phyloP scores from a whole-genome alignment of 2,113 vertebrate genomes.

The Equus quagga region DNA sequence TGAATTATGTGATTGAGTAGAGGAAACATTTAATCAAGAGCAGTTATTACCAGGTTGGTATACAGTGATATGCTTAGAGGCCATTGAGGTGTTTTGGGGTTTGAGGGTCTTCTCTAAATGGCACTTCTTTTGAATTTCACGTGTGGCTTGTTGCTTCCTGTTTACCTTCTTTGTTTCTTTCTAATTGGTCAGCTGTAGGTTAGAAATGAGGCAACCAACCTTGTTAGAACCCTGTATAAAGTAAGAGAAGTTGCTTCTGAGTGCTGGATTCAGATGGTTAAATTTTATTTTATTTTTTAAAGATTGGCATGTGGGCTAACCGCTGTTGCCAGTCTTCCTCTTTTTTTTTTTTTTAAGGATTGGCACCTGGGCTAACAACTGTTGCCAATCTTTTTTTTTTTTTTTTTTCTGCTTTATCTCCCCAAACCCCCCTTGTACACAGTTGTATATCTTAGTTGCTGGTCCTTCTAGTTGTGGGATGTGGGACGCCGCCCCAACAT shows the following conservation, averaged over 20 bases:
- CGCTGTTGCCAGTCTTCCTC: too few species aligned
- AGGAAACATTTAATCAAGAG: slow-evolving; percentile 39
- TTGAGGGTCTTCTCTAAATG: slow-evolving; percentile 16
- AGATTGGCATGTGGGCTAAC: too few species aligned
- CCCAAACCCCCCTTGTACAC: too few species aligned
- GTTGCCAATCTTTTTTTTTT: too few species aligned
- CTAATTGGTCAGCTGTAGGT: neutral
- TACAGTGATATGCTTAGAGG: neutral
- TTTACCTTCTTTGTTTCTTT: neutral
- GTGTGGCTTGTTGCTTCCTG: neutral
- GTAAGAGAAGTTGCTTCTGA: slow-evolving; percentile 31
- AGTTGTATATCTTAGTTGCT: too few species aligned
- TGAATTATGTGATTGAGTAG: neutral
- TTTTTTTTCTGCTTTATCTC: too few species aligned
- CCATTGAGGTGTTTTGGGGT: neutral
- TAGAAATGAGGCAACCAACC: neutral
- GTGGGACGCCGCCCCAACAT: too few species aligned
- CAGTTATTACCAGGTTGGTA: neutral
- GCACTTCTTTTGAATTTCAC: neutral
- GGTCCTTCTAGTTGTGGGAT: too few species aligned
- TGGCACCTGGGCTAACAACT: too few species aligned
- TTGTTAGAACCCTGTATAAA: neutral
- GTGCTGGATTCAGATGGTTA: slow-evolving; percentile 48
- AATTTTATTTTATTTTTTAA: neutral
- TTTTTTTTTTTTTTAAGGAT: too few species aligned